A percentile compares a stretch with the other conserved stretches of the same genome.
Conservation (phyloP, 1,140 invertebrate species). For the Triops longicaudatus region DNA sequence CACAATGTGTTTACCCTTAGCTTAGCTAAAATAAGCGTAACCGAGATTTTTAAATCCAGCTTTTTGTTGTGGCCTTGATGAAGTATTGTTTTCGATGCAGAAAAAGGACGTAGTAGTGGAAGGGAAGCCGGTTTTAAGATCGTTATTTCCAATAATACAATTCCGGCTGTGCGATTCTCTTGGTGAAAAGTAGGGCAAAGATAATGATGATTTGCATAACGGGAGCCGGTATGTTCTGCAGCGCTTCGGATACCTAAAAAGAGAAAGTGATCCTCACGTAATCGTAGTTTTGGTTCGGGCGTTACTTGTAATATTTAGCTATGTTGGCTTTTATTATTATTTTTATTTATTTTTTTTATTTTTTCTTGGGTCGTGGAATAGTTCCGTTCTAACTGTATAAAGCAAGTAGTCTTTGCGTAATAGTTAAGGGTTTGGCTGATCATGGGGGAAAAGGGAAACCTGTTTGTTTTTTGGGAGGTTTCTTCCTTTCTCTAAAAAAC, state of each 20-base stretch:
- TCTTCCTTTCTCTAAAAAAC: not conserved
- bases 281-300: not conserved
- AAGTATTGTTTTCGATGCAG: not conserved
- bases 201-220: not conserved
- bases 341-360: no score
- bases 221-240: not conserved
- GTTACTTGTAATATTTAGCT: no score
- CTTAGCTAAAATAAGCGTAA: not conserved
- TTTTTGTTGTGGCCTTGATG: not conserved
- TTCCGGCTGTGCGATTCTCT: slow-evolving; percentile 5
- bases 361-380: no score
- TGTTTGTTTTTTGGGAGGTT: not conserved
- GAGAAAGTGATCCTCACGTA: not conserved
- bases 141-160: not conserved
- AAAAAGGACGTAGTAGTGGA: not conserved
- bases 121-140: not conserved
- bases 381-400: no score
- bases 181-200: not conserved
- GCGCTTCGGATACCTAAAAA: not conserved
- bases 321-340: no score
- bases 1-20: not conserved
- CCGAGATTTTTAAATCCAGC: not conserved
- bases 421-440: not conserved
- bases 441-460: not conserved
- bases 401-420: no score